Base-by-base conservation (phyloP, 2,113 vertebrate species). In the Vombatus ursinus region DNA sequence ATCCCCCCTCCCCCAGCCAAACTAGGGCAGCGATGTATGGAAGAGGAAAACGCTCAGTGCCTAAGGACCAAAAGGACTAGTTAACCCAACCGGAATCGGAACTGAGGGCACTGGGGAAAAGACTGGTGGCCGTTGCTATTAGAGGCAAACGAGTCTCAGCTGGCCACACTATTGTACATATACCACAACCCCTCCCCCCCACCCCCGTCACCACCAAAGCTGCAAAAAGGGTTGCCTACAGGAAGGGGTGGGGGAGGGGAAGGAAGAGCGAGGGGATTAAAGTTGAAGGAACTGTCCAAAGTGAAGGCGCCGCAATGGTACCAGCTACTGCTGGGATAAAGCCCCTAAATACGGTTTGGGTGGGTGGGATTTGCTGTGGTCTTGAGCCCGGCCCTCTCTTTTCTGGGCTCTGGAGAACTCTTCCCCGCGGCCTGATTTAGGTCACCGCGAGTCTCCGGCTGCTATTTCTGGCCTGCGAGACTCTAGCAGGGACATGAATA, bases 401-500 rank as follows among this genome's bases (percentile, higher is more conserved):
- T 68, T 94, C 92, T 0, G 51, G 90, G 77, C 97, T 96, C 98
- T 93, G 95, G 97, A 97, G 96, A 97, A 97, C 96, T 92, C 92
- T 96, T 97, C 95, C 93, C 97, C 28, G 97, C 97, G n/a, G 96
- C 94, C 94, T 95, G 98, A 99, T 99, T 98, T 99, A 99, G 99
- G 99, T 99, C 99, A 98, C 94, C 93, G 98, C 97, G 97, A 96
- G 96, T 97, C 98, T 98, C 98, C 95, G 91, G 96, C 97, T 98
- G 98, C 98, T 99, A 99, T 99, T 99, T 98, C 97, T 97, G 96
- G 98, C 97, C 96, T 44, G 95, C 51, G 96, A 98, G 98, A 92
- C 98, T 98, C 98, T 97, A 98, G 98, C 98, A 98, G 98, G 97
- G 98, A 92, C 95, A 98, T 98, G 98, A 99, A 98, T 98, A 98